Percentiles rank a stretch among this genome's conserved stretches.
These are phyloP conservation scores for Eretmochelys imbricata DNA, from an alignment of 2,113 vertebrate genomes.

Conservation along the genomic window DNA sequence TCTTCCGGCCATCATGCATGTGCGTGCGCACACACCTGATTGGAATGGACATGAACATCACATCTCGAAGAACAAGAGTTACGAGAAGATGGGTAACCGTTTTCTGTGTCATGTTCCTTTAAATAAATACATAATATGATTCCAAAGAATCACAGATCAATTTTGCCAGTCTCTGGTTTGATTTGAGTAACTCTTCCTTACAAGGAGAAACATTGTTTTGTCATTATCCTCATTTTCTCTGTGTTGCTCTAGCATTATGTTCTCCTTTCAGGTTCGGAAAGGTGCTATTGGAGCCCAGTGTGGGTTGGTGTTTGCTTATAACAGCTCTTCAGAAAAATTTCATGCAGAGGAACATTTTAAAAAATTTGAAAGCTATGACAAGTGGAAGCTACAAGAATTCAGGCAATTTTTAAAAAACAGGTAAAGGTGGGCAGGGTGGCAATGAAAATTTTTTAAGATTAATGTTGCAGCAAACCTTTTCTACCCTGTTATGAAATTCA, in stretches of 20 bases:
- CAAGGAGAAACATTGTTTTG: neutral
- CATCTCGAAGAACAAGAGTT: too few species aligned
- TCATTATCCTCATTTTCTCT: rapidly evolving
- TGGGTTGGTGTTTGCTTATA: constrained; percentile 94
- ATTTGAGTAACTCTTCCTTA: rapidly evolving
- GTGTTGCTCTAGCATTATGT: neutral
- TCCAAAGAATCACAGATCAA: neutral
- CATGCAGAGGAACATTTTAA: constrained; percentile 94
- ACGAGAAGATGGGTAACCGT: too few species aligned
- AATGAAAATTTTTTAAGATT: rapidly evolving
- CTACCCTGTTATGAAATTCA: rapidly evolving
- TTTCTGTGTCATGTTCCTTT: rapidly evolving
- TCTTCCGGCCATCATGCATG: too few species aligned
- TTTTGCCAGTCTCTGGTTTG: neutral
- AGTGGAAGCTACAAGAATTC: constrained; percentile 90
- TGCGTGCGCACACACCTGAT: too few species aligned
- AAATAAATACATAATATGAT: neutral
- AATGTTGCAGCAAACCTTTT: rapidly evolving
- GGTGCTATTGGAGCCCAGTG: constrained; percentile 96
- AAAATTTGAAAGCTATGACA: constrained; percentile 90
- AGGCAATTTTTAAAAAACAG: constrained; percentile 90
- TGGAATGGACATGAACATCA: too few species aligned
- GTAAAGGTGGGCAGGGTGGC: constrained; percentile 69
- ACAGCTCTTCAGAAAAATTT: constrained; percentile 82
- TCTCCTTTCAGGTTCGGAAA: constrained; percentile 86